Evolutionary conservation across 2,797 vertebrate genomes (phyloP).

Genomic region (Megalops cyprinoides): DNA sequence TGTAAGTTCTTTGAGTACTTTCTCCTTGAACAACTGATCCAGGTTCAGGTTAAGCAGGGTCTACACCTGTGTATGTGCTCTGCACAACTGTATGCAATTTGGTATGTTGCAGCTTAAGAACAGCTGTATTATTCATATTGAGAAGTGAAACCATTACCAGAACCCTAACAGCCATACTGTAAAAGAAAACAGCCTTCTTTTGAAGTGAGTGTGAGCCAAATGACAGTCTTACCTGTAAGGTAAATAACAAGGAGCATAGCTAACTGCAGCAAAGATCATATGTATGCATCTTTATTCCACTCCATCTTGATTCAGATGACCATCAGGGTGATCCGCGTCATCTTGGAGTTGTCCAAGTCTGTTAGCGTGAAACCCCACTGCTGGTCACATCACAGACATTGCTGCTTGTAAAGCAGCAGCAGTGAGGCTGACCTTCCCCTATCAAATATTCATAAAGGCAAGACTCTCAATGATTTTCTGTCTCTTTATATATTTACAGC

Average conservation of each 20-base stretch:
- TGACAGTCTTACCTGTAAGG: constrained; percentile 66
- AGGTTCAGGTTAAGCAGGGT: no score
- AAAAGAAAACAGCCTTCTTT: constrained; percentile 31
- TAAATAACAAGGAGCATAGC: constrained; percentile 73
- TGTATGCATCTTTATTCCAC: no score
- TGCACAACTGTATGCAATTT: no score
- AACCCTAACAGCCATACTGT: constrained; percentile 14
- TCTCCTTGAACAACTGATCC: not conserved
- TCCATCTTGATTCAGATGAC: no score
- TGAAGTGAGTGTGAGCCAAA: constrained; percentile 39
- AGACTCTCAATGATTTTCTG: constrained; percentile 98
- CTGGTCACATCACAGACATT: constrained; percentile 87
- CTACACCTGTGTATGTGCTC: not conserved
- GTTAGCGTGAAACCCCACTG: constrained; percentile 91
- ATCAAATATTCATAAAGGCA: constrained; percentile 99
- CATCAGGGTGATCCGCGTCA: no score
- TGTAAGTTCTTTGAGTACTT: not conserved
- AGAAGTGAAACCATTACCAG: constrained; percentile 6
- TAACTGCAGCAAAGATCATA: constrained; percentile 79
- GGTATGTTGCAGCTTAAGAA: not conserved
- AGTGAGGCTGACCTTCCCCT: constrained; percentile 85
- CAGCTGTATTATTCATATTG: not conserved
- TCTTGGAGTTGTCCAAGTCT: constrained; percentile 83
- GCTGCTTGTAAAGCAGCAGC: constrained; percentile 93
- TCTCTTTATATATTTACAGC: constrained; percentile 96